phyloP scores from a whole-genome alignment of 2,888 invertebrate species.

The Erebia ligea region DNA sequence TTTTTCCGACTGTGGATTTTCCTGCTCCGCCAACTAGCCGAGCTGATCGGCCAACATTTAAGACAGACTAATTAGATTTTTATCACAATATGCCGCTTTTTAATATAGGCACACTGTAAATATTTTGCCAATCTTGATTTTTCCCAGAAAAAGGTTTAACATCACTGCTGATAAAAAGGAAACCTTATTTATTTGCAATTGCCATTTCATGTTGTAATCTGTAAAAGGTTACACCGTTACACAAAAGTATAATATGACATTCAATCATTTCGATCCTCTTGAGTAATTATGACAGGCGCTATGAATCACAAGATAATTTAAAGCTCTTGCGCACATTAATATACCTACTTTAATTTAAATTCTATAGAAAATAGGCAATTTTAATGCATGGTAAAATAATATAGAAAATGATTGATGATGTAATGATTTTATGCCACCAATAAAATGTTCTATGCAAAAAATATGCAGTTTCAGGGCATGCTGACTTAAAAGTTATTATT shows the following conservation, averaged over 20 bases:
- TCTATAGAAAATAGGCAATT: background rate
- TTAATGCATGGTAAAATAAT: background rate
- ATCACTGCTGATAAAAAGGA: background rate
- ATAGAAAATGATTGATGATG: background rate
- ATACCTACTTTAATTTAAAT: background rate
- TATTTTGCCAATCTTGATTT: no score
- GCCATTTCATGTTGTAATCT: background rate
- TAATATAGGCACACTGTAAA: no score
- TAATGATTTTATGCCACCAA: no score
- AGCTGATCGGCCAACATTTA: no score
- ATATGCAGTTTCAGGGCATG: no score
- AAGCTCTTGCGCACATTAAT: background rate
- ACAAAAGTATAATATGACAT: constrained; percentile 20
- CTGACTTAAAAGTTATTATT: no score
- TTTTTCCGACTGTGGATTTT: no score
- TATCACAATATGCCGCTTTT: no score
- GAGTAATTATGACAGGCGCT: constrained; percentile 17
- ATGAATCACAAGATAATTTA: constrained; percentile 19
- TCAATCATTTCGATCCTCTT: constrained; percentile 25
- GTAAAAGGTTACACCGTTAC: constrained; percentile 11
- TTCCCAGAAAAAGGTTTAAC: background rate
- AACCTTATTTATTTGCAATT: constrained; percentile 1
- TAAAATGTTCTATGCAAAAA: no score
- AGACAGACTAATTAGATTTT: no score
- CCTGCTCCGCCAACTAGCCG: no score